Percentiles rank a stretch among this genome's conserved stretches.
Conservation (phyloP, 2,888 invertebrate species). For the Ptychoptera albimana region DNA sequence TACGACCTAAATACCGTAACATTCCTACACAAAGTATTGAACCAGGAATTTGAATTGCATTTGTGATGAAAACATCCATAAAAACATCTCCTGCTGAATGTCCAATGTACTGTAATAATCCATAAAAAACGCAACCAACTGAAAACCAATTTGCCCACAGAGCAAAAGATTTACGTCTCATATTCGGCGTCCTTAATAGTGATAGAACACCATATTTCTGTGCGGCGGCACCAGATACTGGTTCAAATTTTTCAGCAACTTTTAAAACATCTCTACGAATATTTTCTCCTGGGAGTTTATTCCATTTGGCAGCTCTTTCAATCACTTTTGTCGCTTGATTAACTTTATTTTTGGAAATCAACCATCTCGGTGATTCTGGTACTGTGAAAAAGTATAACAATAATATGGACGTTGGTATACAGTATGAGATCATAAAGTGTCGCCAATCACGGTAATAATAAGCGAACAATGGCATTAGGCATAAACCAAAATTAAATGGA, state of each 20-base stretch:
- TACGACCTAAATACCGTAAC: conserved; percentile 49
- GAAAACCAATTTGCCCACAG: conserved; percentile 70
- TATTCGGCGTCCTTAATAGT: conserved; percentile 49
- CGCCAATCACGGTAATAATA: conserved; percentile 52
- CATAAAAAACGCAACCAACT: conserved; percentile 75
- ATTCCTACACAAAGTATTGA: conserved; percentile 46
- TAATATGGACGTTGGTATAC: conserved; percentile 42
- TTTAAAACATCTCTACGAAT: conserved; percentile 32
- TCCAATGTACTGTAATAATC: conserved; percentile 72
- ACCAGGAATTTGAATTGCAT: conserved; percentile 48
- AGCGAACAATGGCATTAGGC: conserved; percentile 43
- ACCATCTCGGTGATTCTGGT: conserved; percentile 69
- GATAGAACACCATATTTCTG: conserved; percentile 41
- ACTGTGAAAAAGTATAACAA: conserved; percentile 48
- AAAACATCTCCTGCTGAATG: conserved; percentile 69
- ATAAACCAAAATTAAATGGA: conserved; percentile 53
- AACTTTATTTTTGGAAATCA: conserved; percentile 47
- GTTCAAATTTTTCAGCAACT: conserved; percentile 29
- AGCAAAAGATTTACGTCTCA: conserved; percentile 52
- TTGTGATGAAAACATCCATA: conserved; percentile 69
- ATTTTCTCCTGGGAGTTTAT: conserved; percentile 35
- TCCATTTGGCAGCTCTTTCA: conserved; percentile 43
- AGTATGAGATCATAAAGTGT: conserved; percentile 47
- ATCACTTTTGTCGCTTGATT: conserved; percentile 44
- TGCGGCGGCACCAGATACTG: conserved; percentile 12